Evolutionary conservation across 30 jellyfish, hydroid and myxozoan genomes (phyloP).

Genomic region (Nemopilema nomurai): DNA sequence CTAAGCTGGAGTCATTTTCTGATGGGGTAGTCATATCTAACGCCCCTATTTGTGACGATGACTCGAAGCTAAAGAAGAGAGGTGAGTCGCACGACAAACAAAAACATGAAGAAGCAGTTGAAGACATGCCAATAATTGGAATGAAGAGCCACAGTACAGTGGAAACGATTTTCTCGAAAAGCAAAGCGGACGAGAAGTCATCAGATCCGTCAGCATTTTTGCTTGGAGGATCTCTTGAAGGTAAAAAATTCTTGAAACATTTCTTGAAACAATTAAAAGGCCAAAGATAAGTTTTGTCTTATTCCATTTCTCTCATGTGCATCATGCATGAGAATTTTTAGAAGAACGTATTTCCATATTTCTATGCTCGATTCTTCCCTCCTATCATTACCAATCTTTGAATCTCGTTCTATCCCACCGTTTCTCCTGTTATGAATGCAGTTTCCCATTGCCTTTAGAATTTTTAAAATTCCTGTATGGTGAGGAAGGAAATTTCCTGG

Average conservation of each 20-base stretch:
- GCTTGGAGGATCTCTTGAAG: constrained; percentile 52
- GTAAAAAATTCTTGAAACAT: constrained; percentile 11
- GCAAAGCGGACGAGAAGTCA: neutral
- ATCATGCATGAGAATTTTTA: too few species aligned
- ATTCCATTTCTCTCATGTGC: too few species aligned
- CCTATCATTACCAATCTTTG: too few species aligned
- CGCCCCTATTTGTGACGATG: neutral
- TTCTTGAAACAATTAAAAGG: too few species aligned
- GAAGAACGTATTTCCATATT: too few species aligned
- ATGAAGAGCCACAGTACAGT: neutral
- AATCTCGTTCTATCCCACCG: too few species aligned
- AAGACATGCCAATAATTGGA: constrained; percentile 32
- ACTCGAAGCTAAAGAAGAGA: neutral
- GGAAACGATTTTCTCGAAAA: constrained; percentile 26
- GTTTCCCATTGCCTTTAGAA: too few species aligned
- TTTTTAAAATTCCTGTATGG: too few species aligned
- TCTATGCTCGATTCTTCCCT: too few species aligned
- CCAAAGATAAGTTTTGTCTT: too few species aligned
- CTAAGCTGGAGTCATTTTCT: constrained; percentile 26
- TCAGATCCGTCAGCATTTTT: constrained; percentile 32
- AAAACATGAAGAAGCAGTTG: neutral
- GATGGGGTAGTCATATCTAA: constrained; percentile 32
- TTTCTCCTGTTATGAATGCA: too few species aligned
- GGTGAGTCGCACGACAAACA: neutral
- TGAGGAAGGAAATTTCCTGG: too few species aligned